Percentiles rank a stretch among this genome's conserved stretches.
Evolutionary conservation across 92 coral and sea anemone species (phyloP).

Genomic region (Epizoanthus scotinus): DNA sequence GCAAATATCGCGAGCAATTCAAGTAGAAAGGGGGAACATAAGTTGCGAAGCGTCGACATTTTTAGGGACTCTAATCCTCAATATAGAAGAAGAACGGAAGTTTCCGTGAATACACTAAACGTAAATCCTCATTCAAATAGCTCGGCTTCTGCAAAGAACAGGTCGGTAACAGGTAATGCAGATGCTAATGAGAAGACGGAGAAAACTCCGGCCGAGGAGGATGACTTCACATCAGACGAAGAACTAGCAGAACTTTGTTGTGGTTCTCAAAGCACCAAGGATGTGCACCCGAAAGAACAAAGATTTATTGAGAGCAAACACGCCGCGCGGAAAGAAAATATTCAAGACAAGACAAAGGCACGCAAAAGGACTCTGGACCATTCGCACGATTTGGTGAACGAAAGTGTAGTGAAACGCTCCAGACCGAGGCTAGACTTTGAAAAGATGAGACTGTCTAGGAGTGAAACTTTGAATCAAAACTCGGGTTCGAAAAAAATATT

Average conservation of each 20-base stretch:
- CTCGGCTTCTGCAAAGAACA: slow-evolving; percentile 62
- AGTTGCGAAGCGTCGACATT: slow-evolving; percentile 21
- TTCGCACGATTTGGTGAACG: slow-evolving; percentile 24
- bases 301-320: background rate
- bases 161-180: slow-evolving; percentile 54
- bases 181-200: slow-evolving; percentile 58
- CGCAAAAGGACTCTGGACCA: slow-evolving; percentile 24
- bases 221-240: slow-evolving; percentile 30
- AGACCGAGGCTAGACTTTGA: slow-evolving; percentile 91
- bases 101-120: slow-evolving; percentile 16
- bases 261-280: slow-evolving; percentile 7
- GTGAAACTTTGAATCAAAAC: slow-evolving; percentile 29
- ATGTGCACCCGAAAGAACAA: background rate
- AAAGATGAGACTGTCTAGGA: slow-evolving; percentile 84
- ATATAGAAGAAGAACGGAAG: slow-evolving; percentile 27
- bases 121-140: slow-evolving; percentile 48
- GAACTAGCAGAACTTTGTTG: slow-evolving; percentile 26
- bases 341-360: background rate
- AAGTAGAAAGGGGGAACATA: slow-evolving; percentile 13
- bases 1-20: slow-evolving; percentile 6
- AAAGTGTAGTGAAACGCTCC: slow-evolving; percentile 60
- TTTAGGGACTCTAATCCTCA: slow-evolving; percentile 29
- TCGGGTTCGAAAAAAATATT: slow-evolving; percentile 37
- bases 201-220: slow-evolving; percentile 5
- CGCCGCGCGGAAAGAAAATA: slow-evolving; percentile 13